Percentiles rank a stretch among this genome's conserved stretches.
These are phyloP conservation scores for Parazoanthus swiftii DNA, from an alignment of 92 coral and sea anemone species.

Conservation along the genomic window DNA sequence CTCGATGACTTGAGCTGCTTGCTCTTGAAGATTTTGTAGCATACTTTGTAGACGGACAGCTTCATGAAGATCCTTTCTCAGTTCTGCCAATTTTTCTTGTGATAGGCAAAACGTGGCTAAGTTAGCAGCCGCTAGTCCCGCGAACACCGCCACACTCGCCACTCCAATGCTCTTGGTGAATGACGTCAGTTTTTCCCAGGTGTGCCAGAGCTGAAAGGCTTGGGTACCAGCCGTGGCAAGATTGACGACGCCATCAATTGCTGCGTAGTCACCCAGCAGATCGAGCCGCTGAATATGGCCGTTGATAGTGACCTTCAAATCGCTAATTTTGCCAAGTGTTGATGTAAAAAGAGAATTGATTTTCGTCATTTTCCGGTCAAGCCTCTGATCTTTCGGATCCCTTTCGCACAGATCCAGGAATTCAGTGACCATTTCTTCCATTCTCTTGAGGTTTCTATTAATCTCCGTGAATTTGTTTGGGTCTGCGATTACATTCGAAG, in stretches of 20 bases:
- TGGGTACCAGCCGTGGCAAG: constrained; percentile 57
- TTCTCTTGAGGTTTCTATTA: constrained; percentile 45
- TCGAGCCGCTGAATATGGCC: constrained; percentile 75
- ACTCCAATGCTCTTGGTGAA: constrained; percentile 41
- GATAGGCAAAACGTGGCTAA: constrained; percentile 39
- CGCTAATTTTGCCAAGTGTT: constrained; percentile 59
- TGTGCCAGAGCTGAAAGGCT: constrained; percentile 59
- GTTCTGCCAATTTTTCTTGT: constrained; percentile 43
- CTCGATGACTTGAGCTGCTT: constrained; percentile 46
- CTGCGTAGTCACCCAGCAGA: constrained; percentile 55
- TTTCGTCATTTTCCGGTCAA: constrained; percentile 51
- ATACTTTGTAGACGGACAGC: constrained; percentile 48
- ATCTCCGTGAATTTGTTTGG: constrained; percentile 49
- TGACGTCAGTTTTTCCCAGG: constrained; percentile 56
- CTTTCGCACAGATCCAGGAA: constrained; percentile 59
- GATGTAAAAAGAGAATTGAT: constrained; percentile 57
- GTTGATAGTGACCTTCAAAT: constrained; percentile 51
- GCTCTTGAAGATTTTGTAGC: constrained; percentile 62
- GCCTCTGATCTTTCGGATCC: constrained; percentile 40
- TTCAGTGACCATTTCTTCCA: constrained; percentile 64
- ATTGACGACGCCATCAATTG: constrained; percentile 59
- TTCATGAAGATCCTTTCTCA: constrained; percentile 61
- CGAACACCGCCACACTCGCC: constrained; percentile 45
- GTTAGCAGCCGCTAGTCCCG: constrained; percentile 49
- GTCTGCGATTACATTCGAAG: constrained; percentile 63